Percentiles rank a stretch among this genome's conserved stretches.
Conservation (phyloP, 2,113 vertebrate species). For the Tragelaphus imberbis region DNA sequence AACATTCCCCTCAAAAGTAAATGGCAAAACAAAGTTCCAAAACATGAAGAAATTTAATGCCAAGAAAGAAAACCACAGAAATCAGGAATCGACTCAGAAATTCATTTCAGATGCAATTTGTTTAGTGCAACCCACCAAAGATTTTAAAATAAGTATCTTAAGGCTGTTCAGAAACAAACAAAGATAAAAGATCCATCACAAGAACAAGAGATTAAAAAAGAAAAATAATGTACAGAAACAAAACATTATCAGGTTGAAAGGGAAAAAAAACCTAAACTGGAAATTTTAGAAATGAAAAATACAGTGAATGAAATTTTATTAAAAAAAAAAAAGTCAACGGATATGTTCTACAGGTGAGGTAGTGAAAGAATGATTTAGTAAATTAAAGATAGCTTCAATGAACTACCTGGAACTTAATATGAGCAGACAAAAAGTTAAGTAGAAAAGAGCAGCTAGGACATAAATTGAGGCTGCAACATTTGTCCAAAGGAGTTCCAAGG, state of each 20-base stretch:
- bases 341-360: background rate
- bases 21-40: background rate
- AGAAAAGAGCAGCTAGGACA: background rate
- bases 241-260: background rate
- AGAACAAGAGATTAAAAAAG: background rate
- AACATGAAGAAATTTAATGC: background rate
- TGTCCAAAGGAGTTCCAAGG: background rate
- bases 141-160: background rate
- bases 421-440: background rate
- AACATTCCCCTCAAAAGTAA: background rate
- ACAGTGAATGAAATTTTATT: background rate
- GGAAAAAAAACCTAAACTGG: background rate
- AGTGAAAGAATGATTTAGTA: background rate
- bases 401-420: background rate
- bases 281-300: slow-evolving; percentile 25
- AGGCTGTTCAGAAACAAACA: background rate
- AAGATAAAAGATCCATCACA: background rate
- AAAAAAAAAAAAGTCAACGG: background rate
- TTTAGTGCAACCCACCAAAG: background rate
- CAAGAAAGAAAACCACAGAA: slow-evolving; percentile 33
- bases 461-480: background rate
- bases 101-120: background rate
- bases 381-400: background rate
- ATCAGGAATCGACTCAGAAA: background rate
- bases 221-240: background rate